Base-by-base conservation (phyloP, 2,888 invertebrate species). In the Archips crataeganus region DNA sequence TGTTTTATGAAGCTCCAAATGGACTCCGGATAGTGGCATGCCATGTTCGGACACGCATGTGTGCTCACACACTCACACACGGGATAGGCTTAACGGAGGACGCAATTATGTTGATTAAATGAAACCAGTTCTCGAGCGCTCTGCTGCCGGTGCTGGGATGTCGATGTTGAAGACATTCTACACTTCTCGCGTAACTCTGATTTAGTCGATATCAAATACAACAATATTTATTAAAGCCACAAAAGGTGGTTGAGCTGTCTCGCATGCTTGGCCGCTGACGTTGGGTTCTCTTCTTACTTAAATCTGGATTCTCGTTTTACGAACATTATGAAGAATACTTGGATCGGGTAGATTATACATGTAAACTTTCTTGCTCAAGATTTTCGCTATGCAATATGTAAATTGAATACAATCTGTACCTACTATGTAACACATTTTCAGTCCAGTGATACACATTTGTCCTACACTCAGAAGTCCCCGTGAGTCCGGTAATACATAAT, bases 41-140 rank as follows among this genome's bases (percentile, higher is more conserved):
- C 62, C 72, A 74, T 71, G 73, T 69, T 67, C 76, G 73, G 65
- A 63, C 45, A 73, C 79, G 81, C 79, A 77, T 84, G 82, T 81
- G 83, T 80, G 80, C 81, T 80, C 79, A 79, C 81, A 81, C 84
- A 83, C 80, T 82, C 81, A 76, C 80, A 80, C 84, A 80, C 83
- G 85, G 85, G 87, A 87, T 88, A 89, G 88, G 87, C 86, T 92
- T 91, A 91, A 90, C 92, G 91, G 92, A 89, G 91, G 91, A 90
- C 89, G 91, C 92, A 93, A 93, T 93, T 93, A 93, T 91, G 90
- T 93, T 93, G 93, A 93, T 94, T 93, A 92, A 90, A 90, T 86
- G 86, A 90, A 93, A 93, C 94, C 91, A 92, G 94, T 93, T 93
- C 87, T 86, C 79, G 81, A 82, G 77, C 86, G 85, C 84, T 82